Percentiles rank a stretch among this genome's conserved stretches.
These are phyloP conservation scores for Pelvicachromis taeniatus DNA, from an alignment of 2,113 vertebrate species.

Conservation along the genomic window DNA sequence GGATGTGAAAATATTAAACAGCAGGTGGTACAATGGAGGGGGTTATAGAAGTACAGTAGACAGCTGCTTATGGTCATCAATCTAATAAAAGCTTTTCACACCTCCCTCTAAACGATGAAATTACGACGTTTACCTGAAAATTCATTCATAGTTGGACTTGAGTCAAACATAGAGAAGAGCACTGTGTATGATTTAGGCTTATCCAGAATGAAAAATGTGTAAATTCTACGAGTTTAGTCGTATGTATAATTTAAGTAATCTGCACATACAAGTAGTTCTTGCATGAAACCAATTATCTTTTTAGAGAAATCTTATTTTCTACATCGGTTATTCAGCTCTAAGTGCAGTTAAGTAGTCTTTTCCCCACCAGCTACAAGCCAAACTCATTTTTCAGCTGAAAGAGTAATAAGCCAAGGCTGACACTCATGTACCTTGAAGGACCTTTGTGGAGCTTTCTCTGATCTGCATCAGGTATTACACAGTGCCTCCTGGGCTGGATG, in stretches of 20 bases:
- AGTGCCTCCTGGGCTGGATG: neutral
- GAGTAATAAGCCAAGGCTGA: neutral
- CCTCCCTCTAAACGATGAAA: neutral
- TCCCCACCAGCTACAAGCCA: neutral
- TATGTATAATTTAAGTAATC: neutral
- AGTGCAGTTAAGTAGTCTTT: neutral
- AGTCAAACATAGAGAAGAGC: neutral
- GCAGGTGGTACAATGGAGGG: neutral
- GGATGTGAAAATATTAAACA: neutral
- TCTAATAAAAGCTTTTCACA: neutral
- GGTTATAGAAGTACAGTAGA: neutral
- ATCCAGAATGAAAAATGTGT: neutral
- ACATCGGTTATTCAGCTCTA: neutral
- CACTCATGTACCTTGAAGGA: neutral
- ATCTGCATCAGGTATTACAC: neutral
- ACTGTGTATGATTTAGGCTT: neutral
- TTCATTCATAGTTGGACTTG: neutral
- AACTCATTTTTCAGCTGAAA: conserved; percentile 6
- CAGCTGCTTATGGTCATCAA: neutral
- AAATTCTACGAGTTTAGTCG: neutral
- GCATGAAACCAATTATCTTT: neutral
- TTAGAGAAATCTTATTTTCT: neutral
- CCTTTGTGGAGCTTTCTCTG: neutral
- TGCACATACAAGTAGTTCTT: neutral
- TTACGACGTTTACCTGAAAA: neutral